Evolutionary conservation across 2,888 invertebrate species (phyloP).

Genomic region (Drosophila ustulata): DNA sequence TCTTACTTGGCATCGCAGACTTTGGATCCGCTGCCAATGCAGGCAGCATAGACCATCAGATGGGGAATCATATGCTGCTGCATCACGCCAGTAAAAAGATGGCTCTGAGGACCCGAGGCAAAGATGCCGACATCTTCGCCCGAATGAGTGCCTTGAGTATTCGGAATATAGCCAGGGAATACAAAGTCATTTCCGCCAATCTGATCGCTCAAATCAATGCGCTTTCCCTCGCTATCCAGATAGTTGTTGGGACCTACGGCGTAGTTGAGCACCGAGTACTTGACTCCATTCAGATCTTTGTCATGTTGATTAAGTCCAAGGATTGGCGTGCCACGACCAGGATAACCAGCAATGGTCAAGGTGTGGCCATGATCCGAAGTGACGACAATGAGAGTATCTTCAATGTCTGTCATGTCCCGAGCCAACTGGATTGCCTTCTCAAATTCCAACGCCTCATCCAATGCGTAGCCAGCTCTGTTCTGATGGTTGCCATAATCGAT

Average conservation of each 20-base stretch:
- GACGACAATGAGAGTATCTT: constrained; percentile 93
- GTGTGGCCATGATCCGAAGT: constrained; percentile 92
- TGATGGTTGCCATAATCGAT: constrained; percentile 92
- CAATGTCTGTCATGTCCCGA: constrained; percentile 86
- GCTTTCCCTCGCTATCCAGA: constrained; percentile 60
- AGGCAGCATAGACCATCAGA: constrained; percentile 89
- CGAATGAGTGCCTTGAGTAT: constrained; percentile 88
- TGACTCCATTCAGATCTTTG: constrained; percentile 75
- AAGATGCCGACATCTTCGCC: constrained; percentile 93
- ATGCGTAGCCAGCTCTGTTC: constrained; percentile 87
- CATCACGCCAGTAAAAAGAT: constrained; percentile 91
- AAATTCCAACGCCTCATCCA: constrained; percentile 92
- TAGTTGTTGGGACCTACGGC: constrained; percentile 88
- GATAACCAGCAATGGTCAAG: constrained; percentile 91
- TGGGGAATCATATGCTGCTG: constrained; percentile 92
- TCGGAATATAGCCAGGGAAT: constrained; percentile 68
- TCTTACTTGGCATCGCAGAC: constrained; percentile 60
- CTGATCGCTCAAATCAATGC: constrained; percentile 64
- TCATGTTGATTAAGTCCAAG: constrained; percentile 84
- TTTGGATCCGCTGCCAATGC: constrained; percentile 88
- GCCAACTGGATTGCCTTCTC: constrained; percentile 89
- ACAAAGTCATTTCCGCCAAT: constrained; percentile 48
- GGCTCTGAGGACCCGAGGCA: constrained; percentile 91
- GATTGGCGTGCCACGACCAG: constrained; percentile 86
- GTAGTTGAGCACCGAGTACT: constrained; percentile 89